phyloP scores from a whole-genome alignment of 2,797 vertebrate genomes.

The Synanceia verrucosa region DNA sequence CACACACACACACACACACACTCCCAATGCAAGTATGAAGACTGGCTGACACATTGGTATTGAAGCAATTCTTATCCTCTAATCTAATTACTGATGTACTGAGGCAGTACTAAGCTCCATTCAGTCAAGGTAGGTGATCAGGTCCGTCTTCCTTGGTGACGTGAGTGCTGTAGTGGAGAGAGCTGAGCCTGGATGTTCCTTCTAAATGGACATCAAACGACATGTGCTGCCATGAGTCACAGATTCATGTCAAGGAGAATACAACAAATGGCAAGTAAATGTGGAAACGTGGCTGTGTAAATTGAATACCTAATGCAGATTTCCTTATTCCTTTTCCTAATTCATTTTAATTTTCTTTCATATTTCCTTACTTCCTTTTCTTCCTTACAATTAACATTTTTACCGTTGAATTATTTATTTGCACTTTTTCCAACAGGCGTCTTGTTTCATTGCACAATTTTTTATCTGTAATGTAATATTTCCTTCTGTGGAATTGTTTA shows the following conservation, averaged over 20 bases:
- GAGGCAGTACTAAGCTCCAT: conserved; percentile 59
- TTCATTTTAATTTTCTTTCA: neutral
- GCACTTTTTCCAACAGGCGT: neutral
- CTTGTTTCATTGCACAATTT: neutral
- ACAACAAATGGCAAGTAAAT: neutral
- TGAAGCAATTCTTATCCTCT: conserved; percentile 67
- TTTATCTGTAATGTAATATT: neutral
- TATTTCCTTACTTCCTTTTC: neutral
- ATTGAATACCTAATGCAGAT: neutral
- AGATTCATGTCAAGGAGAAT: neutral
- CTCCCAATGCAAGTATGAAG: conserved; percentile 12
- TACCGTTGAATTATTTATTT: neutral
- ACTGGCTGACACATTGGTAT: conserved; percentile 45
- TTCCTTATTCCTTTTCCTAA: neutral
- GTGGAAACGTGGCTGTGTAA: neutral
- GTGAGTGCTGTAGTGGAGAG: conserved; percentile 22
- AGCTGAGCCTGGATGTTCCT: conserved; percentile 50
- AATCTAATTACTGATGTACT: conserved; percentile 74
- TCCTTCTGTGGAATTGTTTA: no score
- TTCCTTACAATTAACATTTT: neutral
- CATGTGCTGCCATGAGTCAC: conserved; percentile 27
- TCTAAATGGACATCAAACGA: conserved; percentile 44
- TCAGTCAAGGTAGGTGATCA: conserved; percentile 54
- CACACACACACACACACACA: neutral
- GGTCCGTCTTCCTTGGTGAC: conserved; percentile 43